Base-by-base conservation (phyloP, 92 coral and sea anemone species). In the Scolanthus callimorphus region DNA sequence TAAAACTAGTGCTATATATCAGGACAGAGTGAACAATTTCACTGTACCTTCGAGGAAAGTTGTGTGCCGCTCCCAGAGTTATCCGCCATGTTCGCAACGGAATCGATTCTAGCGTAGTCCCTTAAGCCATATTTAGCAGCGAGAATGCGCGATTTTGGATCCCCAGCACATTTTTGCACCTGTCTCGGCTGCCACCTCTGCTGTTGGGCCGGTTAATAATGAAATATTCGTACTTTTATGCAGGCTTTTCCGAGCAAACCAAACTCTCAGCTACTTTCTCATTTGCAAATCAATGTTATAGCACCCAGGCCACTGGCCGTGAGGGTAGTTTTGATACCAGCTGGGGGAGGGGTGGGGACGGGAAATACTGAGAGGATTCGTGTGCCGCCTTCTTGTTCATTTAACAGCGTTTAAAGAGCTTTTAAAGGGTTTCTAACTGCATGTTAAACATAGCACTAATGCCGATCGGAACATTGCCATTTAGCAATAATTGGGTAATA, bases 21-120 rank as follows among this genome's bases (percentile, higher is more conserved):
- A 10, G 17, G 17, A 46, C 52, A 9, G 17, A 20, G 8, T 34
- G 52, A 19, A 37, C 15, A 63, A 27, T 39, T 59, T 15, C 51
- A 39, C 46, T 29, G 29, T 68, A 68, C 75, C 75, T 68, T 68
- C 20, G 75, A 68, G 15, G 75, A 68, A 46, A 68, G 45, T 28
- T 26, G 43, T 28, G 20, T 19, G 39, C 30, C 75, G 31, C 27
- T 31, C 56, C 58, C 65, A 47, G 29, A 20, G 43, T 20, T 17
- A 24, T 49, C 27, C 75, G 75, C 75, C 75, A 68, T 68, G 44
- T 20, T 59, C 20, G 38, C 20, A 11, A 9, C 22, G 4, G 52
- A 4, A 46, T 6, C 11, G 22, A 4, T 46, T 46, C 23, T 9
- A 20, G 17, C 52, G 52, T 21, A 6, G 17, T 20, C 17, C 41